phyloP scores from a whole-genome alignment of 2,113 vertebrate genomes.

The Microcebus jonahi region DNA sequence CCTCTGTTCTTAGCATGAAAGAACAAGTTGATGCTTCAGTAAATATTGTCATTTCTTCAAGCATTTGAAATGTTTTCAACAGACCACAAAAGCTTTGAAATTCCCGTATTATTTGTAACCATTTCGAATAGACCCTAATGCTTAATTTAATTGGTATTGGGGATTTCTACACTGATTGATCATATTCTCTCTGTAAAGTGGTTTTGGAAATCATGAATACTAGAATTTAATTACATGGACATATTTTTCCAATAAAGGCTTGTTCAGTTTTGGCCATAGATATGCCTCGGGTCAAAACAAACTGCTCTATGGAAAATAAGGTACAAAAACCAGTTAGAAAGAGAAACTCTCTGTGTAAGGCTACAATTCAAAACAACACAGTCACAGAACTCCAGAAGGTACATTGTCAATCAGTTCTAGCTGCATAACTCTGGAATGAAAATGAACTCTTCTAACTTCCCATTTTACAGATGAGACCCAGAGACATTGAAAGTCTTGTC shows the following conservation, averaged over 20 bases:
- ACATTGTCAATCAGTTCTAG: not conserved
- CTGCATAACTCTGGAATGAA: not conserved
- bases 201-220: constrained; percentile 48
- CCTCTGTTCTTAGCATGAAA: constrained; percentile 33
- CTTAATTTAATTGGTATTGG: constrained; percentile 55
- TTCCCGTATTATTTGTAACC: constrained; percentile 38
- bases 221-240: constrained; percentile 56
- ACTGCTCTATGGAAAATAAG: constrained; percentile 41
- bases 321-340: constrained; percentile 25
- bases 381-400: not conserved
- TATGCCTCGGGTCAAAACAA: constrained; percentile 43
- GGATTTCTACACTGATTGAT: constrained; percentile 38
- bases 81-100: constrained; percentile 45
- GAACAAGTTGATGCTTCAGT: constrained; percentile 18
- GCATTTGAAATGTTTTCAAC: constrained; percentile 51
- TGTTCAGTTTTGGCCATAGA: constrained; percentile 28
- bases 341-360: not conserved
- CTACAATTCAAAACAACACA: not conserved
- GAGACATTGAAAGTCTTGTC: not conserved
- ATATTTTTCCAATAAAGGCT: constrained; percentile 59
- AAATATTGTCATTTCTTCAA: constrained; percentile 57
- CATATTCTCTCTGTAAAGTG: constrained; percentile 49
- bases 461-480: not conserved
- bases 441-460: not conserved
- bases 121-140: constrained; percentile 2